A percentile compares a stretch with the other conserved stretches of the same genome.
Conservation (phyloP, 2,797 vertebrate species). For the Chanos chanos region DNA sequence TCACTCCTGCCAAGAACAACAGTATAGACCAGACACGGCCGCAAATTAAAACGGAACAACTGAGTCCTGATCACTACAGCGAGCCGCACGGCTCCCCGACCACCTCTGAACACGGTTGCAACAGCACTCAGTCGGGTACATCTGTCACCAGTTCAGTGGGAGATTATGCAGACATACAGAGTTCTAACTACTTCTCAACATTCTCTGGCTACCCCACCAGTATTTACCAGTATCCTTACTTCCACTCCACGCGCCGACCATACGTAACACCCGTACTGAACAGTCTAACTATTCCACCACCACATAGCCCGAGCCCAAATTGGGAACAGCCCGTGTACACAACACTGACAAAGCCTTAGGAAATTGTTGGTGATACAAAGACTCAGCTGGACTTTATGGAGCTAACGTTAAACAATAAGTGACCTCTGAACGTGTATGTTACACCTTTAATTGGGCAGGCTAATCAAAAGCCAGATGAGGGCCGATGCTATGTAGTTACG, state of each 20-base stretch:
- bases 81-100: slow-evolving; percentile 66
- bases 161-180: slow-evolving; percentile 85
- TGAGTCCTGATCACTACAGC: slow-evolving; percentile 81
- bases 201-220: slow-evolving; percentile 79
- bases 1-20: background rate
- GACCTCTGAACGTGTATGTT: no score
- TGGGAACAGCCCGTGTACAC: slow-evolving; percentile 90
- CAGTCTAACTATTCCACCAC: slow-evolving; percentile 76
- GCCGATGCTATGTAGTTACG: no score
- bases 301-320: slow-evolving; percentile 77
- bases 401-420: no score
- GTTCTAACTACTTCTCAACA: slow-evolving; percentile 77
- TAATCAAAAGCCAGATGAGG: no score
- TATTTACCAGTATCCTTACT: slow-evolving; percentile 86
- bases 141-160: slow-evolving; percentile 70
- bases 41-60: slow-evolving; percentile 86
- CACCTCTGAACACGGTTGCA: slow-evolving; percentile 68
- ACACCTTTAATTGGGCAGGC: no score
- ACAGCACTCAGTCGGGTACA: slow-evolving; percentile 51
- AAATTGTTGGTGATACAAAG: no score
- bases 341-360: slow-evolving; percentile 78
- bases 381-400: no score
- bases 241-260: slow-evolving; percentile 80
- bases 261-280: slow-evolving; percentile 80
- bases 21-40: slow-evolving; percentile 67